Evolutionary conservation across 53 echinoderm and acorn worm genomes (phyloP).

Genomic region (Mesocentrotus franciscanus): DNA sequence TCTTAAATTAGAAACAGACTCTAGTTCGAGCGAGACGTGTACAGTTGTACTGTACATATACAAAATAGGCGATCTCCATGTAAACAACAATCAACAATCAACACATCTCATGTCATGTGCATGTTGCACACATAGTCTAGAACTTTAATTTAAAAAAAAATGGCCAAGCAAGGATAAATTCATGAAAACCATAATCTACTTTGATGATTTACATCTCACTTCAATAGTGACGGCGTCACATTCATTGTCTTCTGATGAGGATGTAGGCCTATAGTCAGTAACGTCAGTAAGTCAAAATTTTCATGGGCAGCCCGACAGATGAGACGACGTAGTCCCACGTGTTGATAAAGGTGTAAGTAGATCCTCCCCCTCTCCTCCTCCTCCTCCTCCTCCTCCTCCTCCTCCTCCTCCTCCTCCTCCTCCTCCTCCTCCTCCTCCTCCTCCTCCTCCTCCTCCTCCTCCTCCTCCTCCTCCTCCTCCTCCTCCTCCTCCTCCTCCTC

Average conservation of each 20-base stretch:
- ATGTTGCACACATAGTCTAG: no score
- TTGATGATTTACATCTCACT: not conserved
- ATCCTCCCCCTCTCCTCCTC: not conserved
- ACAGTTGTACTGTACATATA: not conserved
- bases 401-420: no score
- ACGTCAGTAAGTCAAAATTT: no score
- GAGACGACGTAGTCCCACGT: not conserved
- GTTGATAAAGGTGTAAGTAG: not conserved
- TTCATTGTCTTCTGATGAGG: not conserved
- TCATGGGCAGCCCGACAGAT: not conserved
- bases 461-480: not conserved
- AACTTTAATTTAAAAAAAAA: not conserved
- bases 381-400: not conserved
- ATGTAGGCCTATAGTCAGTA: no score
- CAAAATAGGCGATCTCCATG: constrained; percentile 54
- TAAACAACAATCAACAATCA: not conserved
- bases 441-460: not conserved
- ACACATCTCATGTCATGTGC: not conserved
- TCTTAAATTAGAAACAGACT: not conserved
- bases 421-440: not conserved
- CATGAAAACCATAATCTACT: not conserved
- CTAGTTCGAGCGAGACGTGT: not conserved
- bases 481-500: not conserved
- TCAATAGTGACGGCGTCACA: not conserved
- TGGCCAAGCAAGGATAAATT: not conserved